Evolutionary conservation across 2,888 invertebrate species (phyloP).

Genomic region (Drosophila parthenogenetica): DNA sequence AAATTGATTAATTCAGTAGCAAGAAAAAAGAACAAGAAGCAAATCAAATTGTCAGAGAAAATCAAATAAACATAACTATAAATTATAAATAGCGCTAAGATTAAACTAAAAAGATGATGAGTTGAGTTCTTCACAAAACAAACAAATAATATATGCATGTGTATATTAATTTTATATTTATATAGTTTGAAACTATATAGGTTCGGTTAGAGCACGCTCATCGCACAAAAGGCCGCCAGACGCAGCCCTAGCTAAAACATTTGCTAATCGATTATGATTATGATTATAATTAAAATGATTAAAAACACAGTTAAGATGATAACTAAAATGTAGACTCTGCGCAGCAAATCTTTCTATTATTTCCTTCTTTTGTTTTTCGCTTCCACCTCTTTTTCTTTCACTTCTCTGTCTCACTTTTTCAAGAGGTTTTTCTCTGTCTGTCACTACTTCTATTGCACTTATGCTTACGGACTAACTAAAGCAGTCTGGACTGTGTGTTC

Average conservation of each 20-base stretch:
- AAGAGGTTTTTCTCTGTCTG: conserved; percentile 13
- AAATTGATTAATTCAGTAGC: conserved; percentile 10
- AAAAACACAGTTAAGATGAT: conserved; percentile 44
- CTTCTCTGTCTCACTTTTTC: neutral
- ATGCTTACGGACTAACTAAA: conserved; percentile 75
- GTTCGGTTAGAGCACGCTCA: conserved; percentile 72
- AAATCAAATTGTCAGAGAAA: conserved; percentile 20
- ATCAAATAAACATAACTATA: conserved; percentile 58
- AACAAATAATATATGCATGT: conserved; percentile 29
- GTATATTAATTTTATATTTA: conserved; percentile 11
- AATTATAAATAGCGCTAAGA: conserved; percentile 63
- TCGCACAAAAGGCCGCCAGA: conserved; percentile 38
- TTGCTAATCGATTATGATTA: conserved; percentile 28
- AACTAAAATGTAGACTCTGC: conserved; percentile 67
- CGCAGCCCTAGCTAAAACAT: conserved; percentile 21
- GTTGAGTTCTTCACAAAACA: conserved; percentile 26
- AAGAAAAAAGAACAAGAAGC: neutral
- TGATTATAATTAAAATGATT: neutral
- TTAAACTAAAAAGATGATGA: conserved; percentile 59
- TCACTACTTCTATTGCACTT: conserved; percentile 69
- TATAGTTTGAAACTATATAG: conserved; percentile 42
- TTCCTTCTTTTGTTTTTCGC: neutral
- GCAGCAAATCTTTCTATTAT: conserved; percentile 59
- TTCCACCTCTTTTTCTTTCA: too few species aligned
- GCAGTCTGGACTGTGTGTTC: conserved; percentile 72